These are phyloP conservation scores for Seladonia tumulorum DNA, from an alignment of 2,888 invertebrate genomes.

Conservation along the genomic window DNA sequence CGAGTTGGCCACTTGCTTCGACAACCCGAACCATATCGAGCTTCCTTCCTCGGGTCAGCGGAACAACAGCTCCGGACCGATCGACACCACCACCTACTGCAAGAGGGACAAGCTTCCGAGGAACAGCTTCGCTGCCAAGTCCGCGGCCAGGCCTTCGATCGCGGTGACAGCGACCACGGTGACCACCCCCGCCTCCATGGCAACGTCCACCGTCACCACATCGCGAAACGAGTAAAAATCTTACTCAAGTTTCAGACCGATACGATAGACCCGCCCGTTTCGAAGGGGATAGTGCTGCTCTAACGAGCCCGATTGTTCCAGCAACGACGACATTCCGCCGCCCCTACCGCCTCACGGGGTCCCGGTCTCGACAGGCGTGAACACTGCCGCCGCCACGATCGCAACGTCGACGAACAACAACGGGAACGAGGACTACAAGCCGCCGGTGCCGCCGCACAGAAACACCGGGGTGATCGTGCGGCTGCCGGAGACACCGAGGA, in stretches of 20 bases:
- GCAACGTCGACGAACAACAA: slow-evolving; percentile 66
- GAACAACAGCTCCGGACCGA: slow-evolving; percentile 79
- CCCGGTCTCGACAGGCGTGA: slow-evolving; percentile 70
- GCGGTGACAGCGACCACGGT: slow-evolving; percentile 61
- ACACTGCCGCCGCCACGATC: slow-evolving; percentile 57
- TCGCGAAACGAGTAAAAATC: slow-evolving; percentile 79
- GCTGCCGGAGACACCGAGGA: slow-evolving; percentile 80
- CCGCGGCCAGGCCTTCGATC: slow-evolving; percentile 62
- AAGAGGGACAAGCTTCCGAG: slow-evolving; percentile 86
- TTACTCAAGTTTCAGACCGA: slow-evolving; percentile 30
- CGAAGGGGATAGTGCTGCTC: not conserved
- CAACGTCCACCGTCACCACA: slow-evolving; percentile 48
- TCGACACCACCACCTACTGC: slow-evolving; percentile 90
- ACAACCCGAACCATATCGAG: slow-evolving; percentile 90
- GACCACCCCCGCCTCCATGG: slow-evolving; percentile 65
- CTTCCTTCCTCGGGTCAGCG: slow-evolving; percentile 85
- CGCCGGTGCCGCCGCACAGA: slow-evolving; percentile 95
- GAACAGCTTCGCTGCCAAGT: slow-evolving; percentile 72
- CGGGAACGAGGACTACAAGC: slow-evolving; percentile 90
- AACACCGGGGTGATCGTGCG: slow-evolving; percentile 88
- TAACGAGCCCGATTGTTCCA: slow-evolving; percentile 53
- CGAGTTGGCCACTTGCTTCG: slow-evolving; percentile 89
- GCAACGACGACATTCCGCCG: slow-evolving; percentile 84
- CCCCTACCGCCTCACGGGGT: slow-evolving; percentile 86
- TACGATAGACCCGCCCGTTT: not conserved